Percentiles rank a stretch among this genome's conserved stretches.
phyloP scores from a whole-genome alignment of 2,888 invertebrate species.

The Tigriopus californicus region DNA sequence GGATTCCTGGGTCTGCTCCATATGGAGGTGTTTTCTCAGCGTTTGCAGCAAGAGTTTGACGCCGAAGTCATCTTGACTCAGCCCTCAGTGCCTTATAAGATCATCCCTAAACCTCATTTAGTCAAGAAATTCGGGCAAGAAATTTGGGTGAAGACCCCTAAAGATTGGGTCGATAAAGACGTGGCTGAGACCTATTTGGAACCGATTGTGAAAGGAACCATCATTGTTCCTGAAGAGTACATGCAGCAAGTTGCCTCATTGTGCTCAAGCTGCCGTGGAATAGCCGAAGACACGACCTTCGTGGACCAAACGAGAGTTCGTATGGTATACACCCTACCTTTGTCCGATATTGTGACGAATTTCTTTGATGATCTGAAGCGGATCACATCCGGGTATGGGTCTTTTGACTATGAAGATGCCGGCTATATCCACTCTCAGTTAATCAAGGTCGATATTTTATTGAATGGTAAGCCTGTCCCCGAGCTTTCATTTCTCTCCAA shows the following conservation, averaged over 20 bases:
- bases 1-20: conserved; percentile 71
- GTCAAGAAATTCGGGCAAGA: conserved; percentile 32
- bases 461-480: conserved; percentile 62
- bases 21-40: conserved; percentile 69
- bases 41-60: conserved; percentile 62
- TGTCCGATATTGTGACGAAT: conserved; percentile 83
- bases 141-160: conserved; percentile 52
- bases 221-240: conserved; percentile 53
- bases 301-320: conserved; percentile 66
- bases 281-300: conserved; percentile 46
- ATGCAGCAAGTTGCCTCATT: conserved; percentile 32
- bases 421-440: conserved; percentile 57
- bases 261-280: conserved; percentile 53
- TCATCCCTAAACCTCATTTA: conserved; percentile 22
- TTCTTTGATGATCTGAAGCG: conserved; percentile 84
- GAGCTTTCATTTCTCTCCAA: conserved; percentile 70
- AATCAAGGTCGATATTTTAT: conserved; percentile 42
- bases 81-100: conserved; percentile 63
- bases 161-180: conserved; percentile 43
- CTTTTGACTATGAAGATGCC: conserved; percentile 76
- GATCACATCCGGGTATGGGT: conserved; percentile 79
- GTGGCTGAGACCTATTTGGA: conserved; percentile 58
- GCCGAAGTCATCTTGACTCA: conserved; percentile 58
- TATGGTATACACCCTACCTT: conserved; percentile 61
- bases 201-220: conserved; percentile 69